Evolutionary conservation across 2,888 invertebrate species (phyloP), one percentile per base, ranked within the genome.

Genomic region (Athripsodes cinereus): DNA sequence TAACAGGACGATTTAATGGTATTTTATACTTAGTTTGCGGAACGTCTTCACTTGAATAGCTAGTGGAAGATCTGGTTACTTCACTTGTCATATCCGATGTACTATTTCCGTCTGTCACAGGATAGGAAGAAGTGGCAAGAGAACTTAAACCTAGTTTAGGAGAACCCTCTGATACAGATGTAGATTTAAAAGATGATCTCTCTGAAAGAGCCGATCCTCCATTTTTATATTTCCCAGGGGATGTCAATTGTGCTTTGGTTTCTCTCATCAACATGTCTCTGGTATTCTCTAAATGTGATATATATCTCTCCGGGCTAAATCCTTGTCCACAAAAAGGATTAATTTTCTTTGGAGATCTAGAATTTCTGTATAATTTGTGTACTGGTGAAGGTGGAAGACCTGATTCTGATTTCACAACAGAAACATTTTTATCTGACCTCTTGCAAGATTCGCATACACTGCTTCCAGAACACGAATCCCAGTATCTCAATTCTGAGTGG

Each of bases 401-500:
- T 11, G 53, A 53, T 2, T 21, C 47, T 55, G 51, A 57, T 11
- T 34, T 44, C 11, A 53, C 34, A 6, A 48, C 50, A 10, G 62
- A 40, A 21, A 61, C 19, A 46, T 54, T 61, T 47, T 61, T 63
- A 22, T 63, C 61, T 10, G 61, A 61, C 21, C 60, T 49, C 16
- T 55, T 58, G 53, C 63, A 63, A 2, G 63, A 55, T 52, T 63
- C 63, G 50, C 63, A 63, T 13, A 50, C 51, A 26, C 54, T 58
- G 52, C 61, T 61, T 13, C 56, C 58, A 10, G 69, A 57, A 57
- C 69, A 66, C 55, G 69, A 68, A 26, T 69, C 66, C 56, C 62
- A 62, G 40, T 65, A 68, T 10, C 71, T 70, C 61, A 75, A 67
- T 65, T 75, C 76, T 13, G 72, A 69, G 63, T 70, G 72, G 18